Base-by-base conservation (phyloP, 2,888 invertebrate species). In the Tetragonula carbonaria region DNA sequence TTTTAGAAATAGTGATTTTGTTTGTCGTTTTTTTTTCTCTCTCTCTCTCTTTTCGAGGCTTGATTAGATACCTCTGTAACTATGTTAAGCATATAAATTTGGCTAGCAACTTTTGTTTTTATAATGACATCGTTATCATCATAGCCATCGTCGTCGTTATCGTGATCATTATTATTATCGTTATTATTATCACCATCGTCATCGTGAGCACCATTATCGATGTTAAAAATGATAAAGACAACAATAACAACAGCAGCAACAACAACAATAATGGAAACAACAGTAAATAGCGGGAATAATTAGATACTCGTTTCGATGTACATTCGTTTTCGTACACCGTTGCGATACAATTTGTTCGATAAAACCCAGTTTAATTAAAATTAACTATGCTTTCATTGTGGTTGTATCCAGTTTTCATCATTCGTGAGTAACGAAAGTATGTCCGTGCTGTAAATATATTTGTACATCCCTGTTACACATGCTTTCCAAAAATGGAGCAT, bases 61-160 rank as follows among this genome's bases (percentile, higher is more conserved):
- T 90, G 93, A 92, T 92, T 33, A 92, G 91, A 81, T 92, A 93
- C 88, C 94, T 93, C 94, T 93, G 94, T 90, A 94, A 93, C 90
- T 94, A 94, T 94, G 94, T 94, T 92, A 93, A 93, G 93, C 86
- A 80, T 88, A 91, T 88, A 93, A 94, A 94, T 93, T 93, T 94
- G 93, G 94, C 94, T 94, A 94, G 93, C 94, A 94, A 94, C 91
- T 90, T 91, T 88, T 85, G 78, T 70, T 63, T 86, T 80, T 33
- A 33, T 51, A 33, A 70, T 51, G 45, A 66, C 33, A 76, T 66
- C 67, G 21, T 67, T n/a, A 66, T 66, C 21, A 65, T 65, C 38
- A 45, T 66, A 5, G 6, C 18, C 21, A 45, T 66, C 65, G 38
- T 45, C 5, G 33, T 38, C 33, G 8, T 14, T 45, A 16, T 50